Conservation (phyloP, 2,888 invertebrate genomes). For the Drosophila prolongata region DNA sequence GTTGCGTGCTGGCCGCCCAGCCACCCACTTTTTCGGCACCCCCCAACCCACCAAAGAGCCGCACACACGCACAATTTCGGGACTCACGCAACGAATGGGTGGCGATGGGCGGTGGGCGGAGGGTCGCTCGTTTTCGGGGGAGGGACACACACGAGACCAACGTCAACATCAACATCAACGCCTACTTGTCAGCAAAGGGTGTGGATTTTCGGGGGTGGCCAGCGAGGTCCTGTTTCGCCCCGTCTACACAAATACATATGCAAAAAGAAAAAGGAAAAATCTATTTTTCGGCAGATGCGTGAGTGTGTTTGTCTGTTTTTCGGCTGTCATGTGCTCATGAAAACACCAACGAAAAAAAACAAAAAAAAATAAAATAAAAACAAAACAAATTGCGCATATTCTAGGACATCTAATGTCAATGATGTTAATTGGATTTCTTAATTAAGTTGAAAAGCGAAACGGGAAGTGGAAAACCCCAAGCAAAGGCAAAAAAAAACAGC, state of each 20-base stretch:
- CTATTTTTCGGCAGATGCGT: constrained; percentile 43
- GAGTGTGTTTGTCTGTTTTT: constrained; percentile 14
- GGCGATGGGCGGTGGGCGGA: not conserved
- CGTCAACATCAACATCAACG: constrained; percentile 54
- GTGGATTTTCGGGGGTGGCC: constrained; percentile 32
- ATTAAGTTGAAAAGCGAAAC: constrained; percentile 70
- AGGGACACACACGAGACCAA: constrained; percentile 48
- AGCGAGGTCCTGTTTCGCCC: constrained; percentile 33
- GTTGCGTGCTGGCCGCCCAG: constrained; percentile 57
- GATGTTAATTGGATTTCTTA: constrained; percentile 78
- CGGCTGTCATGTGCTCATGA: constrained; percentile 14
- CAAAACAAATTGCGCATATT: constrained; percentile 76
- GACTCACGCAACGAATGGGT: constrained; percentile 37
- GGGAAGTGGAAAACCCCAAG: constrained; percentile 4
- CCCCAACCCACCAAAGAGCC: constrained; percentile 2
- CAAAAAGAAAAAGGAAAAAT: constrained; percentile 29
- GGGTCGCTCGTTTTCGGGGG: not conserved
- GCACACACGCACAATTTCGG: constrained; percentile 36
- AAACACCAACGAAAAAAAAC: constrained; percentile 1
- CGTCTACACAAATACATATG: constrained; percentile 18
- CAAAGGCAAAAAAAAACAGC: not conserved
- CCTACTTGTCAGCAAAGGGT: constrained; percentile 49
- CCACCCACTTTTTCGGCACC: not conserved
- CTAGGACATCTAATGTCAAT: constrained; percentile 71
- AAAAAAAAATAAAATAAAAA: constrained; percentile 35